phyloP scores from a whole-genome alignment of 1,140 invertebrate genomes.

The Coptotermes formosanus region DNA sequence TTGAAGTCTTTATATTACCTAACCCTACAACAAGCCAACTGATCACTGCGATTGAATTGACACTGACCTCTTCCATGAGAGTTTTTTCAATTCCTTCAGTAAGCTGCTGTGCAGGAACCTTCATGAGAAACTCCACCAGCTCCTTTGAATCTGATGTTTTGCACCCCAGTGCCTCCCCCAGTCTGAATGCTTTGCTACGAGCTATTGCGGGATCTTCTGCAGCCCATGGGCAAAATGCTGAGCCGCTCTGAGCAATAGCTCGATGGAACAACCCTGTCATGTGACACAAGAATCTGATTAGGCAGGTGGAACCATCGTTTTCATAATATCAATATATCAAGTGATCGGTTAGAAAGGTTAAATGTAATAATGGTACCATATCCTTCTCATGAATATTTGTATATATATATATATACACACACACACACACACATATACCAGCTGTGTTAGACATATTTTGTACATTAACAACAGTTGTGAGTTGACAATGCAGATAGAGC shows the following conservation, averaged over 20 bases:
- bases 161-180: conserved; percentile 49
- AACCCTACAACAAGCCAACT: too few species aligned
- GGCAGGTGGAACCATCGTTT: not conserved
- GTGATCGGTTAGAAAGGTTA: not conserved
- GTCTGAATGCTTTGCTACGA: conserved; percentile 41
- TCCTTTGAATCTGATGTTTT: conserved; percentile 46
- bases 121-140: conserved; percentile 50
- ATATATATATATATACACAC: too few species aligned
- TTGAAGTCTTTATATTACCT: too few species aligned
- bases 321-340: too few species aligned
- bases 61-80: too few species aligned
- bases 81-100: conserved; percentile 34
- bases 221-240: conserved; percentile 54
- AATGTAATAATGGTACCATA: not conserved
- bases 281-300: not conserved
- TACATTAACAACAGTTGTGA: too few species aligned
- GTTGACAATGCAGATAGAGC: too few species aligned
- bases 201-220: conserved; percentile 43
- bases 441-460: too few species aligned
- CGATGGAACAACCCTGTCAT: conserved; percentile 46
- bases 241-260: conserved; percentile 51
- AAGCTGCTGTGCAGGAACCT: conserved; percentile 46
- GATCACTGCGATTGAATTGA: too few species aligned
- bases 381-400: not conserved
- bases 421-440: too few species aligned